Conservation (phyloP, 2,888 invertebrate genomes). For the Agrotis clavis region DNA sequence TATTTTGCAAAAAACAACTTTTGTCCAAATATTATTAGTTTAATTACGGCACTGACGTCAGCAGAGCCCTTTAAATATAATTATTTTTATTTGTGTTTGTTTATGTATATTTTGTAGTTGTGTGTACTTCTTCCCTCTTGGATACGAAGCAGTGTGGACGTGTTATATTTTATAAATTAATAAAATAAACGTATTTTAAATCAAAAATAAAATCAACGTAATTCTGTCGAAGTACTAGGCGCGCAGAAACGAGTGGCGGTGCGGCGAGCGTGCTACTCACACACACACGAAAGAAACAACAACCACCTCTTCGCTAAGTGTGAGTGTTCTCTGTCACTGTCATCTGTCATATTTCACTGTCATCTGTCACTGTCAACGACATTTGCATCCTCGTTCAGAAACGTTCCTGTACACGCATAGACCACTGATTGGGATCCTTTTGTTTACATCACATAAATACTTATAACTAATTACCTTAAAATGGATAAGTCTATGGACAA, state of each 20-base stretch:
- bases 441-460: too few relatives aligned
- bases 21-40: too few relatives aligned
- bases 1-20: too few relatives aligned
- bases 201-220: constrained; percentile 1
- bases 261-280: background rate
- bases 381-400: background rate
- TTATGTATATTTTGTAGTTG: too few relatives aligned
- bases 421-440: too few relatives aligned
- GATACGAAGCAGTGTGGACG: too few relatives aligned
- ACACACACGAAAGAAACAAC: background rate
- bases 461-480: too few relatives aligned
- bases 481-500: background rate
- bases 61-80: too few relatives aligned
- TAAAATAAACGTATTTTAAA: constrained; percentile 6
- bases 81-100: too few relatives aligned
- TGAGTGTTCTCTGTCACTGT: background rate
- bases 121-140: too few relatives aligned
- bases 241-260: constrained; percentile 3
- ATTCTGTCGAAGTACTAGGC: constrained; percentile 4
- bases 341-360: background rate
- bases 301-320: background rate
- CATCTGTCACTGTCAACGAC: background rate
- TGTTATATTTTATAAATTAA: too few relatives aligned
- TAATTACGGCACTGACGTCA: too few relatives aligned
- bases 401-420: background rate